phyloP scores from a whole-genome alignment of 2,888 invertebrate genomes.

The Drosophila prolongata region DNA sequence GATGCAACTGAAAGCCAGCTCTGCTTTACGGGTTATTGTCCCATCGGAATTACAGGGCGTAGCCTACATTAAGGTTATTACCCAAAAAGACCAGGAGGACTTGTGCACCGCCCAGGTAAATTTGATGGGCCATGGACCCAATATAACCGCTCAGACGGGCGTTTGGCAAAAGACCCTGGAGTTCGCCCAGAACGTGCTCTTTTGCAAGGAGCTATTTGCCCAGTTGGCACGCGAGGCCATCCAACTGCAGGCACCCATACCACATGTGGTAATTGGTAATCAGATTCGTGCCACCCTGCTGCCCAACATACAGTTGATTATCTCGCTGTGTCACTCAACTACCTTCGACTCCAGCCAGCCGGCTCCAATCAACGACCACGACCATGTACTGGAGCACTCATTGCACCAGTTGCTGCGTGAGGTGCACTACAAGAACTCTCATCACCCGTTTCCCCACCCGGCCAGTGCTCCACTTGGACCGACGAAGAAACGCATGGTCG shows the following conservation, averaged over 20 bases:
- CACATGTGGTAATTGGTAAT: conserved; percentile 98
- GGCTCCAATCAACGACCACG: conserved; percentile 89
- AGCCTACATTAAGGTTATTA: conserved; percentile 97
- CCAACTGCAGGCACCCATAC: conserved; percentile 95
- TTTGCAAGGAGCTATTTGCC: conserved; percentile 98
- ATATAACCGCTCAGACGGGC: conserved; percentile 87
- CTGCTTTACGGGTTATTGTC: conserved; percentile 95
- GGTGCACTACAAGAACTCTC: conserved; percentile 95
- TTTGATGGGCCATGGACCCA: conserved; percentile 90
- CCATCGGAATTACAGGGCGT: conserved; percentile 98
- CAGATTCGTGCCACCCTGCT: conserved; percentile 98
- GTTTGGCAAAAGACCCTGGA: conserved; percentile 98
- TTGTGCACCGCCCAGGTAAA: conserved; percentile 93
- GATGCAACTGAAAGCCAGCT: conserved; percentile 87
- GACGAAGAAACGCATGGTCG: conserved; percentile 94
- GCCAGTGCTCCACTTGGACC: conserved; percentile 96
- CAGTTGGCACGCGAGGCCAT: conserved; percentile 97
- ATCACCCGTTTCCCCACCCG: conserved; percentile 97
- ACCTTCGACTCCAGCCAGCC: conserved; percentile 85
- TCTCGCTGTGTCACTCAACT: conserved; percentile 95
- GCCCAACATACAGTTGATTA: conserved; percentile 96
- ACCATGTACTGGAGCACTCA: conserved; percentile 98
- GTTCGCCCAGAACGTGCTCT: conserved; percentile 97
- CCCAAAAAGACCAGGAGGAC: conserved; percentile 97
- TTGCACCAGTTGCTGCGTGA: conserved; percentile 96